A percentile compares a stretch with the other conserved stretches of the same genome.
phyloP scores from a whole-genome alignment of 2,113 vertebrate species.

The Neodon shergylaensis region DNA sequence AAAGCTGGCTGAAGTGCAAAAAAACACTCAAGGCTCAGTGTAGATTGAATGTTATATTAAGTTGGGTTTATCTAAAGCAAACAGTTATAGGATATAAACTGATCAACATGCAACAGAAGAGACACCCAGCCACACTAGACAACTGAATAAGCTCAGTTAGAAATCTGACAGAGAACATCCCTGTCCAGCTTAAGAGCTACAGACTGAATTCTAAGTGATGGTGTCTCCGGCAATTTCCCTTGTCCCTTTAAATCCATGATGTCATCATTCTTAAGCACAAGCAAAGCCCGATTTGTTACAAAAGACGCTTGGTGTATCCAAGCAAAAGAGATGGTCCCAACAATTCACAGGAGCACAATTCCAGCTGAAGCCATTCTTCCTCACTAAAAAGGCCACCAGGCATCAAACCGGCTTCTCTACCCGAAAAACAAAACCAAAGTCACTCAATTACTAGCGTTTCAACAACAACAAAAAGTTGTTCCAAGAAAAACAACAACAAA shows the following conservation, averaged over 20 bases:
- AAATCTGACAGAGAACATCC: background rate
- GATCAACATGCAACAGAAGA: background rate
- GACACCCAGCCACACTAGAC: background rate
- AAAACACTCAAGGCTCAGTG: background rate
- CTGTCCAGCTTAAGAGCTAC: background rate
- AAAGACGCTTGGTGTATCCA: constrained; percentile 30
- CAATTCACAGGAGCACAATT: constrained; percentile 33
- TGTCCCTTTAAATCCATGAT: constrained; percentile 31
- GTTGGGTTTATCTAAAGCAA: constrained; percentile 28
- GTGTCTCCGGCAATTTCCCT: constrained; percentile 16
- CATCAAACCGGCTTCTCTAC: constrained; percentile 9
- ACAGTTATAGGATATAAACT: background rate
- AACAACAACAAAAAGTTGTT: constrained; percentile 52
- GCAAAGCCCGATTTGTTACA: constrained; percentile 54
- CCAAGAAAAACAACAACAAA: background rate
- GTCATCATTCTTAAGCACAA: constrained; percentile 60
- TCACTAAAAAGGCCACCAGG: background rate
- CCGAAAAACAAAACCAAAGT: background rate
- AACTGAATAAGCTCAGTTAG: constrained; percentile 20
- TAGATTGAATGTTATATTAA: background rate
- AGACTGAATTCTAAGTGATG: background rate
- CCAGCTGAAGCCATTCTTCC: background rate
- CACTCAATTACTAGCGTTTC: background rate
- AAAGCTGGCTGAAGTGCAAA: background rate
- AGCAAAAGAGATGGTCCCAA: constrained; percentile 44